Percentiles rank a stretch among this genome's conserved stretches.
These are phyloP conservation scores for Hafferia zeledoni DNA, from an alignment of 2,797 vertebrate species.

Conservation along the genomic window DNA sequence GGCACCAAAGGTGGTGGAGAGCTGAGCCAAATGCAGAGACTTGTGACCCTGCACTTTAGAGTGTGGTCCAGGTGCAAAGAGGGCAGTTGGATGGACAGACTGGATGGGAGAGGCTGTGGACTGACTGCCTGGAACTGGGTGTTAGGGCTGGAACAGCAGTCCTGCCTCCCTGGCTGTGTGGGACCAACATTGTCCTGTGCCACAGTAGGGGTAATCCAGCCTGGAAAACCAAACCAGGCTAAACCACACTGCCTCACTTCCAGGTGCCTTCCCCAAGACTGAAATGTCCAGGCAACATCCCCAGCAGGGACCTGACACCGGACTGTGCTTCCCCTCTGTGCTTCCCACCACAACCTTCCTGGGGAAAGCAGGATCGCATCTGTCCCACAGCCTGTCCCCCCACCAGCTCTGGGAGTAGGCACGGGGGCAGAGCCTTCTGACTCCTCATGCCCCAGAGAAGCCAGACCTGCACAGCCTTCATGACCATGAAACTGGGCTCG, in stretches of 20 bases:
- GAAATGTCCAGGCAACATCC: neutral
- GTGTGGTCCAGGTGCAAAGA: rapidly evolving
- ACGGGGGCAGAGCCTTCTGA: rapidly evolving
- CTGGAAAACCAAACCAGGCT: neutral
- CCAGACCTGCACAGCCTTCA: neutral
- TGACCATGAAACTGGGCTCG: rapidly evolving
- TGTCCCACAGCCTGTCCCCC: neutral
- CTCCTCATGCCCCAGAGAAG: neutral
- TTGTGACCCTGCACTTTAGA: neutral
- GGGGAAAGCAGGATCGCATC: neutral
- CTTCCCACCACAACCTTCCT: neutral
- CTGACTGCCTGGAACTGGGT: neutral
- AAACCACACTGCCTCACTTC: neutral
- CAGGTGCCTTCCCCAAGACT: neutral
- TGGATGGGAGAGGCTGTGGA: neutral
- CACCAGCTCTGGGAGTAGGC: neutral
- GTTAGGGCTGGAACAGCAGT: neutral
- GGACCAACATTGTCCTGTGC: neutral
- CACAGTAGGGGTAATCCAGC: neutral
- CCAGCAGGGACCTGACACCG: rapidly evolving
- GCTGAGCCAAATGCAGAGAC: neutral
- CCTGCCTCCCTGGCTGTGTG: rapidly evolving
- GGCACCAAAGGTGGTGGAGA: neutral
- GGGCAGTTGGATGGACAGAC: neutral
- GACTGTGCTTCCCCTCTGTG: neutral